Conservation (phyloP, 1,140 invertebrate genomes). For the Drosophila dunni region DNA sequence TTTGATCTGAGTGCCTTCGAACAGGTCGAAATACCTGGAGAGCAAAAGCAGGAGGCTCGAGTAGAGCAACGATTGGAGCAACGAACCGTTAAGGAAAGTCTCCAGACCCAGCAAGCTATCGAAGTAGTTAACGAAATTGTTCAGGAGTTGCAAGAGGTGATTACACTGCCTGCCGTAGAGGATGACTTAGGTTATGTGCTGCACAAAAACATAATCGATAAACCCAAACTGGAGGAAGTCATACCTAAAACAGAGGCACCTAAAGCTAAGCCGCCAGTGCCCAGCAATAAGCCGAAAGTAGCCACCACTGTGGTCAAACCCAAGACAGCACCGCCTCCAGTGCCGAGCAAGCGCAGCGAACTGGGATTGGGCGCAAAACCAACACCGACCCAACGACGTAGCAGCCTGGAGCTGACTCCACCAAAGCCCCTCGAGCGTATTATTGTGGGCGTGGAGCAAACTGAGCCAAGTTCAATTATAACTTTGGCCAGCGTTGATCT, state of each 20-base stretch:
- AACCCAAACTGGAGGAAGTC: slow-evolving; percentile 14
- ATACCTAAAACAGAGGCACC: slow-evolving; percentile 31
- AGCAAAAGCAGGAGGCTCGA: background rate
- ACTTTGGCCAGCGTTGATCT: slow-evolving; percentile 75
- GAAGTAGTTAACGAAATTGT: background rate
- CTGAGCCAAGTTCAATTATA: slow-evolving; percentile 55
- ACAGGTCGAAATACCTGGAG: slow-evolving; percentile 39
- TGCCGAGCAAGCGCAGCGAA: slow-evolving; percentile 72
- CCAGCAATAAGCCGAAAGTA: slow-evolving; percentile 65
- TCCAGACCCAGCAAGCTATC: background rate
- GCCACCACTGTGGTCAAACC: slow-evolving; percentile 48
- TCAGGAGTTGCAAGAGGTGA: background rate
- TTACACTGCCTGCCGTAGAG: slow-evolving; percentile 13
- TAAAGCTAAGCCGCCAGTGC: slow-evolving; percentile 43
- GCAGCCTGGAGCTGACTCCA: slow-evolving; percentile 57
- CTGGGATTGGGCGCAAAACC: slow-evolving; percentile 39
- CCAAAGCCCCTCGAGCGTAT: slow-evolving; percentile 74
- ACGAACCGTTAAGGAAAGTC: background rate
- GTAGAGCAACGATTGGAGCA: background rate
- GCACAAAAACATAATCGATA: slow-evolving; percentile 75
- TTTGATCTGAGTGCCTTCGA: slow-evolving; percentile 75
- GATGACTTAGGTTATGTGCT: slow-evolving; percentile 75
- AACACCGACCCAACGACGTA: slow-evolving; percentile 65
- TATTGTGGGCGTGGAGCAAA: slow-evolving; percentile 73
- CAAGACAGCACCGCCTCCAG: slow-evolving; percentile 65